A percentile compares a stretch with the other conserved stretches of the same genome.
phyloP scores from a whole-genome alignment of 2,888 invertebrate species.

The Acanthoscelides obtectus region DNA sequence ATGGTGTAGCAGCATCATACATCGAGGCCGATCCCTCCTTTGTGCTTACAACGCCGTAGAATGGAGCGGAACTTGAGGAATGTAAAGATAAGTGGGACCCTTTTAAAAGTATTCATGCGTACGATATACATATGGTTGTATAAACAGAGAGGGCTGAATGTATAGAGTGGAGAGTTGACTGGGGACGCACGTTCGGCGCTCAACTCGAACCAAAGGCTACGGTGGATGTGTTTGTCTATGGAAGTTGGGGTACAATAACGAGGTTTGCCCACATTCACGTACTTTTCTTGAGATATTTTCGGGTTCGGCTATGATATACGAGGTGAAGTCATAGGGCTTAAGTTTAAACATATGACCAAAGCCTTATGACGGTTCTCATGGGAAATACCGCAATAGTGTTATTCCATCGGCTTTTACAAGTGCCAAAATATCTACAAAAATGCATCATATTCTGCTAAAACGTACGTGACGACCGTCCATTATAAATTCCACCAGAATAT shows the following conservation, averaged over 20 bases:
- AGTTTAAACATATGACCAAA: too few species aligned
- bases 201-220: not conserved
- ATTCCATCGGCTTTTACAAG: too few species aligned
- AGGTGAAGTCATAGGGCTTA: not conserved
- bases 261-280: not conserved
- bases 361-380: too few species aligned
- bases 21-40: not conserved
- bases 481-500: too few species aligned
- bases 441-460: too few species aligned
- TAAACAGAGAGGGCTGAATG: conserved; percentile 31
- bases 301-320: not conserved
- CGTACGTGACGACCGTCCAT: too few species aligned
- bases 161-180: conserved; percentile 1
- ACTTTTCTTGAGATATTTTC: not conserved
- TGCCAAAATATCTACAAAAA: too few species aligned
- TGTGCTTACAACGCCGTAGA: not conserved
- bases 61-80: conserved; percentile 34
- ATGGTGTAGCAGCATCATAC: not conserved
- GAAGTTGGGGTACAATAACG: not conserved
- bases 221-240: not conserved
- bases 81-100: conserved; percentile 40
- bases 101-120: conserved; percentile 47
- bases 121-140: conserved; percentile 44
- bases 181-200: conserved; percentile 2
- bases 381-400: too few species aligned